Percentiles rank a stretch among this genome's conserved stretches.
Evolutionary conservation across 2,888 invertebrate species (phyloP).

Genomic region (Sepioteuthis lessoniana): DNA sequence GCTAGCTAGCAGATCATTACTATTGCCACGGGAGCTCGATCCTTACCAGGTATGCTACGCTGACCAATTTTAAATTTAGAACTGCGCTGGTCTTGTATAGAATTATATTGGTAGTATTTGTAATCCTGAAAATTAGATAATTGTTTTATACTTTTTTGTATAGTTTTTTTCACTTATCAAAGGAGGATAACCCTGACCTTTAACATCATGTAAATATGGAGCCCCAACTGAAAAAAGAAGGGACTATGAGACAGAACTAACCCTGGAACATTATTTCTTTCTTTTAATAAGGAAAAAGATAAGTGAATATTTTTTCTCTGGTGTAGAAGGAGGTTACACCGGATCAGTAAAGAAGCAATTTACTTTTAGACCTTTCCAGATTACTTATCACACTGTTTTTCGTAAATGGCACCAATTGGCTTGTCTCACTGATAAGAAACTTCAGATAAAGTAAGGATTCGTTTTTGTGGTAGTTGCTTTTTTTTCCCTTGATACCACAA

Average conservation of each 20-base stretch:
- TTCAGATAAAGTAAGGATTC: too few relatives aligned
- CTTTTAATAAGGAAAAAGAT: background rate
- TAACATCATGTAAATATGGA: background rate
- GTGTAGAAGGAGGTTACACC: background rate
- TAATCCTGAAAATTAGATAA: too few relatives aligned
- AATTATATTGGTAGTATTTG: too few relatives aligned
- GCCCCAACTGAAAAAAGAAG: background rate
- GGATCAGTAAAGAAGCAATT: background rate
- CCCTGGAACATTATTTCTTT: background rate
- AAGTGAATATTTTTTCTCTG: background rate
- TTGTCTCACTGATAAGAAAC: background rate
- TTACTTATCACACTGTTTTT: background rate
- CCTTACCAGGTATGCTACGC: too few relatives aligned
- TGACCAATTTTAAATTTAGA: too few relatives aligned
- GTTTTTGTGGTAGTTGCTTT: too few relatives aligned
- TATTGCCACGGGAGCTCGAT: too few relatives aligned
- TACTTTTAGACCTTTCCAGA: background rate
- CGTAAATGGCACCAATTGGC: background rate
- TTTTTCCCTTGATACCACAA: too few relatives aligned
- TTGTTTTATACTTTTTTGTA: too few relatives aligned
- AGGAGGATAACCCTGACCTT: background rate
- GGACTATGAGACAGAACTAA: background rate
- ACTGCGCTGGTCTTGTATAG: too few relatives aligned
- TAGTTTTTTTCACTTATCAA: background rate
- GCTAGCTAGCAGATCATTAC: too few relatives aligned